A percentile compares a stretch with the other conserved stretches of the same genome.
Conservation (phyloP, 1,140 invertebrate genomes). For the Phymorhynchus buccinoides region DNA sequence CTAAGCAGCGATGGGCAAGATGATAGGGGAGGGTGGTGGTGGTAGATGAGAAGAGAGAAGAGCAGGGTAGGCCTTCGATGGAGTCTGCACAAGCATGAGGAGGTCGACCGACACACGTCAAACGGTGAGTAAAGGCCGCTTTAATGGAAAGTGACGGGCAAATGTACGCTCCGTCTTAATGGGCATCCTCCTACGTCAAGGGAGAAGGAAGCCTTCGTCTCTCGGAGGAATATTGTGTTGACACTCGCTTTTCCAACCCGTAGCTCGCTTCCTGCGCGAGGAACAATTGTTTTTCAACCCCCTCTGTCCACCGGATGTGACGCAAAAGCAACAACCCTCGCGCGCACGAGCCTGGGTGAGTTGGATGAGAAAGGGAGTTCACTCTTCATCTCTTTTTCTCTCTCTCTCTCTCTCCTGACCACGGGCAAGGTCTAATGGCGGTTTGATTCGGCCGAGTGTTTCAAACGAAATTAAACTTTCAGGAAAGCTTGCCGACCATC, state of each 20-base stretch:
- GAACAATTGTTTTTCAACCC: constrained; percentile 40
- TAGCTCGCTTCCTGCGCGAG: constrained; percentile 27
- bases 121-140: constrained; percentile 1
- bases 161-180: constrained; percentile 32
- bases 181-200: constrained; percentile 28
- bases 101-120: background rate
- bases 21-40: background rate
- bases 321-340: constrained; percentile 36
- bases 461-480: constrained; percentile 35
- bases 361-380: too few relatives aligned
- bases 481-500: constrained; percentile 32
- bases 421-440: constrained; percentile 34
- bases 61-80: background rate
- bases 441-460: constrained; percentile 21
- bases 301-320: constrained; percentile 33
- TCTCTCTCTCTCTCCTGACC: background rate
- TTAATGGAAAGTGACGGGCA: constrained; percentile 31
- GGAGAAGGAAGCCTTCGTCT: constrained; percentile 25
- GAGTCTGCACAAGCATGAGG: constrained; percentile 18
- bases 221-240: constrained; percentile 38
- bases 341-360: constrained; percentile 28
- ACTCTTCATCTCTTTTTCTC: too few relatives aligned
- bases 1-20: background rate
- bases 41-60: background rate
- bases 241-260: constrained; percentile 41